These are phyloP conservation scores for Siderastrea siderea DNA, from an alignment of 92 coral and sea anemone genomes.

Conservation along the genomic window DNA sequence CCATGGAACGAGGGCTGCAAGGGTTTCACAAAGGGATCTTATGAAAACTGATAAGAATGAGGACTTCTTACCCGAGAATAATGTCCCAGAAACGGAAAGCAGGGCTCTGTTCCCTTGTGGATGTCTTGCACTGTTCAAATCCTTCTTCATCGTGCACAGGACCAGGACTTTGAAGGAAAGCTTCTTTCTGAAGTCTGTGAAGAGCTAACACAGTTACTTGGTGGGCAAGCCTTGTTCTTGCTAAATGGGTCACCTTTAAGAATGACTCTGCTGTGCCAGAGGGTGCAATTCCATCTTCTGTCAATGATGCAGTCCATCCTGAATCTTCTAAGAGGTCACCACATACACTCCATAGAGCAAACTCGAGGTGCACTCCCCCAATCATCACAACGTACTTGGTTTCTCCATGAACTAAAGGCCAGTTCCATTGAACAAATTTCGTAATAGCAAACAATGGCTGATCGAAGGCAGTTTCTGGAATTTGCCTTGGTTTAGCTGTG, in stretches of 20 bases:
- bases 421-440: slow-evolving; percentile 56
- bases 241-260: slow-evolving; percentile 23
- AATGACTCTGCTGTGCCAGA: slow-evolving; percentile 10
- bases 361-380: slow-evolving; percentile 48
- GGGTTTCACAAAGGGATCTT: slow-evolving; percentile 31
- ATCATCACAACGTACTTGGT: slow-evolving; percentile 38
- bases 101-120: slow-evolving; percentile 44
- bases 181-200: slow-evolving; percentile 52
- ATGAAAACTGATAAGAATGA: slow-evolving; percentile 21
- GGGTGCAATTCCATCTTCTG: too few relatives aligned
- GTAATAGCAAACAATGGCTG: slow-evolving; percentile 53
- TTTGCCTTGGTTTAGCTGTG: slow-evolving; percentile 53
- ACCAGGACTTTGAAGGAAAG: slow-evolving; percentile 33
- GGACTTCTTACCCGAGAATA: slow-evolving; percentile 24
- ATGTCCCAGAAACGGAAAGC: slow-evolving; percentile 58
- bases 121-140: slow-evolving; percentile 42
- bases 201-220: slow-evolving; percentile 53
- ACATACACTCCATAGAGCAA: slow-evolving; percentile 51
- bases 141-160: slow-evolving; percentile 35
- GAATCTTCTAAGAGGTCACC: slow-evolving; percentile 16
- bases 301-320: neutral
- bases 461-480: slow-evolving; percentile 44
- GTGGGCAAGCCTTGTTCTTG: slow-evolving; percentile 67
- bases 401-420: slow-evolving; percentile 55
- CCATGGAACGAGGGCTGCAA: slow-evolving; percentile 36